Conservation (phyloP, 2,113 vertebrate genomes). For the Sander lucioperca region DNA sequence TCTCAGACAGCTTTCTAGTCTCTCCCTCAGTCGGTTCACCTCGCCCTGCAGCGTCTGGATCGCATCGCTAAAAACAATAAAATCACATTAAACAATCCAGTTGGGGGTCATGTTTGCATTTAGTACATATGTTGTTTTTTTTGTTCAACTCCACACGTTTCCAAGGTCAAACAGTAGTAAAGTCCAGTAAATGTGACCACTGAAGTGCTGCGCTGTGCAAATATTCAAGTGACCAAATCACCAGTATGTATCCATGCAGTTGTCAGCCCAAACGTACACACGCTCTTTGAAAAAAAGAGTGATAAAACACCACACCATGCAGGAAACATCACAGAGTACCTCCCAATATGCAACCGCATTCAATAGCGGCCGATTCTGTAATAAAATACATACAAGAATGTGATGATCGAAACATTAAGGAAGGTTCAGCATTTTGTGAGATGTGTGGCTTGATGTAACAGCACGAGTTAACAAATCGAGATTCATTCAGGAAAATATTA, state of each 20-base stretch:
- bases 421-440: background rate
- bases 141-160: background rate
- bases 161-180: slow-evolving; percentile 1
- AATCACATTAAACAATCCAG: background rate
- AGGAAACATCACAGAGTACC: slow-evolving; percentile 54
- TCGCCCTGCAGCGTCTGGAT: slow-evolving; percentile 86
- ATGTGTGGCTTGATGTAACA: background rate
- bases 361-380: slow-evolving; percentile 62
- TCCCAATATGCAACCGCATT: slow-evolving; percentile 57
- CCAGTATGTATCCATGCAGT: background rate
- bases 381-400: slow-evolving; percentile 46
- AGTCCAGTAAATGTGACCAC: background rate
- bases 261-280: slow-evolving; percentile 20
- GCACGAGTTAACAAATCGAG: background rate
- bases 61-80: slow-evolving; percentile 81
- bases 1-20: slow-evolving; percentile 83
- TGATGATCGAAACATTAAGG: background rate
- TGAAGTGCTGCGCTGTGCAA: slow-evolving; percentile 5
- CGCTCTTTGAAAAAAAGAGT: slow-evolving; percentile 4
- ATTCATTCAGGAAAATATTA: background rate
- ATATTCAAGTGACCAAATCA: background rate
- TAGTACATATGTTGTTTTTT: background rate
- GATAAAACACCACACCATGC: slow-evolving; percentile 63
- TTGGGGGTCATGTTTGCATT: background rate
- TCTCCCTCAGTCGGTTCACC: slow-evolving; percentile 81